A percentile compares a stretch with the other conserved stretches of the same genome.
Conservation (phyloP, 2,888 invertebrate species). For the Therioaphis trifolii region DNA sequence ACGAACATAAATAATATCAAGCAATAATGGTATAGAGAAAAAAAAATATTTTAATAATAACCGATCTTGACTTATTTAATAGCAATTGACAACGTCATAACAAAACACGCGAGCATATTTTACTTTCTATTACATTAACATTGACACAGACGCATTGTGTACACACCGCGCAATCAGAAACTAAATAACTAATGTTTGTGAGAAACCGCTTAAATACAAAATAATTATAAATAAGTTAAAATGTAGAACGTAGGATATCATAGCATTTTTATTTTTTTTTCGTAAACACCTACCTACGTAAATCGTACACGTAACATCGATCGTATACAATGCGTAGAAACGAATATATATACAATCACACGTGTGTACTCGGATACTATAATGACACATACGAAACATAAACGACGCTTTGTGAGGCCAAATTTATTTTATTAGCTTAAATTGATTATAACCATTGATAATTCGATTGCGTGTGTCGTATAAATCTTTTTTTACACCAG, state of each 20-base stretch:
- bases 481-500: background rate
- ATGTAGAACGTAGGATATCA: no score
- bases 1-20: constrained; percentile 5
- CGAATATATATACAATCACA: background rate
- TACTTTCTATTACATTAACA: constrained; percentile 52
- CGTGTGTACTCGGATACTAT: background rate
- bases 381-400: background rate
- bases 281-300: no score
- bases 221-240: no score
- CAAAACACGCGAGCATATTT: background rate
- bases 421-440: constrained; percentile 7
- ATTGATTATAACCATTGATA: background rate
- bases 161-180: no score
- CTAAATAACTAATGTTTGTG: no score
- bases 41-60: background rate
- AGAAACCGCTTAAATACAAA: no score
- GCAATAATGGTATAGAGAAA: background rate
- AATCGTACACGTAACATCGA: no score
- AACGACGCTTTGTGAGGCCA: constrained; percentile 26
- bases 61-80: constrained; percentile 12
- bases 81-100: constrained; percentile 6
- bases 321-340: background rate
- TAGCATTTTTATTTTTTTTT: no score
- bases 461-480: background rate
- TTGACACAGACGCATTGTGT: background rate